These are phyloP conservation scores for Coptodon rendalli DNA, from an alignment of 2,113 vertebrate genomes.

Conservation along the genomic window DNA sequence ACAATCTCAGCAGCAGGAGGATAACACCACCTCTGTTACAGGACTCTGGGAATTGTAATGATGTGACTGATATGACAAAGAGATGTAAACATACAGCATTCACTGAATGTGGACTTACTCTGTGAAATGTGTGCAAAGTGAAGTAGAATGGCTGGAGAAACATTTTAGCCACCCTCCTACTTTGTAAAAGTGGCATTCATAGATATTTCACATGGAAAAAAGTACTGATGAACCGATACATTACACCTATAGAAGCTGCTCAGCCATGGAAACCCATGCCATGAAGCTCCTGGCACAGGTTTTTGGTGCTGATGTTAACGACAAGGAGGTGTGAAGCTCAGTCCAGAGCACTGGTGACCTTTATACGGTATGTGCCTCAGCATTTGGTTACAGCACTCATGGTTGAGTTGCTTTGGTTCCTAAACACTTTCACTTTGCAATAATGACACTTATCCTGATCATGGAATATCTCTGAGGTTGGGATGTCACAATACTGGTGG, in stretches of 20 bases:
- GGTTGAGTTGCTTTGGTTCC: background rate
- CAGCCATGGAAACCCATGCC: background rate
- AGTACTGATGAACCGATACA: background rate
- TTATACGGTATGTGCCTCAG: background rate
- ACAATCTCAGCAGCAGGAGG: slow-evolving; percentile 1
- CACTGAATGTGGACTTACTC: background rate
- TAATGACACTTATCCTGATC: background rate
- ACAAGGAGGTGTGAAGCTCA: background rate
- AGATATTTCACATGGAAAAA: background rate
- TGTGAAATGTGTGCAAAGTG: background rate
- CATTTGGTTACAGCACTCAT: background rate
- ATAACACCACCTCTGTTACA: slow-evolving; percentile 13
- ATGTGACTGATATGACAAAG: slow-evolving; percentile 14
- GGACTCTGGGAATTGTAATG: slow-evolving; percentile 13
- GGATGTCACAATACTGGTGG: background rate
- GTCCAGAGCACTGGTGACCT: background rate
- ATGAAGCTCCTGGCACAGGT: background rate
- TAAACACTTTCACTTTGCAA: background rate
- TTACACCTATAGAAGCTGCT: background rate
- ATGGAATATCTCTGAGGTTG: background rate
- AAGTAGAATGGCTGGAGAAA: background rate
- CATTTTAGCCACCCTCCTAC: background rate
- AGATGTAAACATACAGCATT: slow-evolving; percentile 6
- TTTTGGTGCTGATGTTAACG: background rate
- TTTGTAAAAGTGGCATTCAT: background rate